Conservation (phyloP, 2,113 vertebrate species). For the Malaclemys terrapin region DNA sequence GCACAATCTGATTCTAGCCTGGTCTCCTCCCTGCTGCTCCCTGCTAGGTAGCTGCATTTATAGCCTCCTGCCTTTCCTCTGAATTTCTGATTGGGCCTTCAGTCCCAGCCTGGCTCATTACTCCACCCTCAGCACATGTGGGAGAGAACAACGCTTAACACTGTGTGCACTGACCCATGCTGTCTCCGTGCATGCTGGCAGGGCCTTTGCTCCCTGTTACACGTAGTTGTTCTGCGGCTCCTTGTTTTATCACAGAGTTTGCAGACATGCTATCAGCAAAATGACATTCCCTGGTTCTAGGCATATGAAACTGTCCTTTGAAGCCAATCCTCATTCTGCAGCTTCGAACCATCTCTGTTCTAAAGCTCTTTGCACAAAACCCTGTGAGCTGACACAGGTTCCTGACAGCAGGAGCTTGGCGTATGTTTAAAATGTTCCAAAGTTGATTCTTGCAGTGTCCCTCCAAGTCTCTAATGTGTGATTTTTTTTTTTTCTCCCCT, state of each 20-base stretch:
- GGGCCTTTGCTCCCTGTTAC: not conserved
- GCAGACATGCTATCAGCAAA: not conserved
- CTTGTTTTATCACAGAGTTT: not conserved
- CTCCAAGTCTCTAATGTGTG: slow-evolving; percentile 30
- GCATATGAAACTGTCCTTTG: not conserved
- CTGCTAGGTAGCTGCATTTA: not conserved
- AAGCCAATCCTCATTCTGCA: not conserved
- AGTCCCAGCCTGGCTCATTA: not conserved
- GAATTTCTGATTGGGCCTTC: not conserved
- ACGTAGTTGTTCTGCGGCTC: not conserved
- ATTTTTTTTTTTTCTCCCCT: not conserved
- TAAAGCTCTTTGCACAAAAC: not conserved
- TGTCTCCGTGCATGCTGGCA: not conserved
- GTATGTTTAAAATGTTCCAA: slow-evolving; percentile 6
- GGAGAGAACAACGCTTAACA: rapidly evolving
- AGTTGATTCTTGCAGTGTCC: not conserved
- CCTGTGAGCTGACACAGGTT: slow-evolving; percentile 4
- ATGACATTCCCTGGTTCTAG: not conserved
- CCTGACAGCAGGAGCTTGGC: not conserved
- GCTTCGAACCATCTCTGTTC: not conserved
- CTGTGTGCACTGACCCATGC: not conserved
- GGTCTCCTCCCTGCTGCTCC: not conserved
- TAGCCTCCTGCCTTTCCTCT: not conserved
- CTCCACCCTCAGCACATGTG: not conserved
- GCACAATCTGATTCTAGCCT: not conserved